phyloP scores from a whole-genome alignment of 2,888 invertebrate species.

The Sabatieria punctata region DNA sequence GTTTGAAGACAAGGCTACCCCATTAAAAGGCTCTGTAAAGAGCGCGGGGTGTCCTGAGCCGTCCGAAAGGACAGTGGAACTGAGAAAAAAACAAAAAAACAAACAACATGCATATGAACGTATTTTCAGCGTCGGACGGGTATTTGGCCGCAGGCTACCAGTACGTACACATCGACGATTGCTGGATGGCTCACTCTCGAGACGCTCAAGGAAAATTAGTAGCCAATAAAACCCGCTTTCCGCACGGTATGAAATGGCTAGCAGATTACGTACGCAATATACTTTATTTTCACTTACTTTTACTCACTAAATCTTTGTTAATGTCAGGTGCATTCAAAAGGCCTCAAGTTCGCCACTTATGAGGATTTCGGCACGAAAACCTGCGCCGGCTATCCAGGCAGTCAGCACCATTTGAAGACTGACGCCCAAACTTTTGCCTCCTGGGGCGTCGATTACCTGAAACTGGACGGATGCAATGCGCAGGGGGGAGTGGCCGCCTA shows the following conservation, averaged over 20 bases:
- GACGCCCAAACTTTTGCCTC: conserved; percentile 82
- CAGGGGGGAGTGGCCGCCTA: conserved; percentile 40
- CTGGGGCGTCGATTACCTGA: conserved; percentile 88
- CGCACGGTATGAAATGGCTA: conserved; percentile 23
- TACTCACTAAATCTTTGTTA: not conserved
- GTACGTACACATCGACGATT: conserved; percentile 33
- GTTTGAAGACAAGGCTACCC: too few relatives aligned
- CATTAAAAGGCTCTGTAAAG: too few relatives aligned
- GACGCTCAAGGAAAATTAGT: conserved; percentile 17
- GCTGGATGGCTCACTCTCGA: conserved; percentile 28
- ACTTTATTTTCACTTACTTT: not conserved
- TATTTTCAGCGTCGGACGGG: conserved; percentile 13
- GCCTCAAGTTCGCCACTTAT: conserved; percentile 82
- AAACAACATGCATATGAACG: too few relatives aligned
- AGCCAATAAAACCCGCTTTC: conserved; percentile 24
- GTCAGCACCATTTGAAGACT: conserved; percentile 60
- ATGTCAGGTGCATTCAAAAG: conserved; percentile 12
- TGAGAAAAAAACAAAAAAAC: too few relatives aligned
- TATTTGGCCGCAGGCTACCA: conserved; percentile 20
- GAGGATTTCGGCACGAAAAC: conserved; percentile 93
- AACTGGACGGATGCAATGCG: conserved; percentile 89
- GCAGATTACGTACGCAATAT: conserved; percentile 20
- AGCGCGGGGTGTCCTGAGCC: too few relatives aligned
- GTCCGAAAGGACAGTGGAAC: too few relatives aligned
- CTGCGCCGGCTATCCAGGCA: conserved; percentile 89